phyloP scores from a whole-genome alignment of 2,888 invertebrate genomes.

The Clistopyga incitator region DNA sequence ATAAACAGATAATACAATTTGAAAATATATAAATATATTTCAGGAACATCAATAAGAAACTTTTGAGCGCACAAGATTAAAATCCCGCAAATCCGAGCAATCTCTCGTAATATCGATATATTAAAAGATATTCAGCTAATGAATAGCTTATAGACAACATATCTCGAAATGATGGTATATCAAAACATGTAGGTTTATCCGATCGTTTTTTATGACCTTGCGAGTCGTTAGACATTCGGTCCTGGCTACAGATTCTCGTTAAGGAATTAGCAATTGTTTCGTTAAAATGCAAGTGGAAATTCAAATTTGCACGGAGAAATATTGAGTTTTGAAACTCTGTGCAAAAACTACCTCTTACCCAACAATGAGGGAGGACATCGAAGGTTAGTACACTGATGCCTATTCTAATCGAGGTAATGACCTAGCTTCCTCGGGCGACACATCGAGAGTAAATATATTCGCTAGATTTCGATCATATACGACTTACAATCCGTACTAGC shows the following conservation, averaged over 20 bases:
- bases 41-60: too few relatives aligned
- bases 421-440: conserved; percentile 43
- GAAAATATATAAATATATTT: too few relatives aligned
- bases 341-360: conserved; percentile 1
- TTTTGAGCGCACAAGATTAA: too few relatives aligned
- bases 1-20: too few relatives aligned
- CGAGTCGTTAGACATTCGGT: too few relatives aligned
- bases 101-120: too few relatives aligned
- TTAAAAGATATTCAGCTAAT: too few relatives aligned
- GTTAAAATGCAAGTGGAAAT: neutral
- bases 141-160: too few relatives aligned
- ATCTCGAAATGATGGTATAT: too few relatives aligned
- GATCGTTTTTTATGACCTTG: too few relatives aligned
- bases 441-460: conserved; percentile 37
- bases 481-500: conserved; percentile 83
- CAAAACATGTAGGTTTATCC: too few relatives aligned
- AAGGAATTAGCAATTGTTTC: neutral
- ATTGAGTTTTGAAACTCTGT: neutral
- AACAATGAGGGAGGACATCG: conserved; percentile 13
- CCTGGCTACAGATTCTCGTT: neutral
- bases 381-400: conserved; percentile 12
- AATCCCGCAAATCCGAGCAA: too few relatives aligned
- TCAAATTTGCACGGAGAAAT: neutral
- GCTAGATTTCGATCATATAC: conserved; percentile 48
- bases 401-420: conserved; percentile 62